Conservation (phyloP, 2,113 vertebrate genomes). For the Poeciliopsis retropinna region DNA sequence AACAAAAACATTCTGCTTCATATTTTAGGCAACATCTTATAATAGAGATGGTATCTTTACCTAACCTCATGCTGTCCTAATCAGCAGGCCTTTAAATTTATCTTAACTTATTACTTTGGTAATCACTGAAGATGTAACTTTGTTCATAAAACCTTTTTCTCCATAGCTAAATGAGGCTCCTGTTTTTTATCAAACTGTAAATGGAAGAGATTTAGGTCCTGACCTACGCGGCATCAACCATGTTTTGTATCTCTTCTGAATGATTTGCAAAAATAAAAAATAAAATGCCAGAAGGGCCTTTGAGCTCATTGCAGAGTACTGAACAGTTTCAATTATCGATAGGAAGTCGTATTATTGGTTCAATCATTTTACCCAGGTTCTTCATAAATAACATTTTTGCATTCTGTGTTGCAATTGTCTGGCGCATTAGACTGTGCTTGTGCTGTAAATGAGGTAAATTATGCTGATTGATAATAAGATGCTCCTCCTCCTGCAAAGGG, state of each 20-base stretch:
- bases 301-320: not conserved
- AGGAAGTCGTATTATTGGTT: not conserved
- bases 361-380: not conserved
- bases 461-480: conserved; percentile 31
- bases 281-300: not conserved
- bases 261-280: not conserved
- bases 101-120: not conserved
- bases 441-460: conserved; percentile 25
- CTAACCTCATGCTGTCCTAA: not conserved
- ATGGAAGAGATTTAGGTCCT: not conserved
- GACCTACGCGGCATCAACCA: not conserved
- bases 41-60: no score
- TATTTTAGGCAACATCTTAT: no score
- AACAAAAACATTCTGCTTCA: no score
- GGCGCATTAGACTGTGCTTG: not conserved
- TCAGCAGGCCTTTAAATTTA: not conserved
- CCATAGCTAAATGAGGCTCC: not conserved
- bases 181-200: not conserved
- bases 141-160: not conserved
- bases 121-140: not conserved
- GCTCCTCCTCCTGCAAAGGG: conserved; percentile 14
- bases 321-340: not conserved
- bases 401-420: not conserved
- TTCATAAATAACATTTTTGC: not conserved
- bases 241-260: not conserved